These are phyloP conservation scores for Crotophaga sulcirostris DNA, from an alignment of 2,113 vertebrate genomes.

Conservation along the genomic window DNA sequence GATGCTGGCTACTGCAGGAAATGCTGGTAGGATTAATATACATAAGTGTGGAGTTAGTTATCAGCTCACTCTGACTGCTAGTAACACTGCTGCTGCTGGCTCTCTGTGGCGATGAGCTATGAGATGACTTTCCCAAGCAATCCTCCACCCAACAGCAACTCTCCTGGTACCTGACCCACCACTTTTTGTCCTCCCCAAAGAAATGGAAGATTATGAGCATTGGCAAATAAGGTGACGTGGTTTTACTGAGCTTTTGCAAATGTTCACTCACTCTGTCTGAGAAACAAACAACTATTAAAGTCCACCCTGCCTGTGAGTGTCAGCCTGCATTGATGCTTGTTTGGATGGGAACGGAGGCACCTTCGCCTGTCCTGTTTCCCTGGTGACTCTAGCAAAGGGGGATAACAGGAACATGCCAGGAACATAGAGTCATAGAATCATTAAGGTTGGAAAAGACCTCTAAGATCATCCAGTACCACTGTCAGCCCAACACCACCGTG, in stretches of 20 bases:
- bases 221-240: neutral
- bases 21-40: neutral
- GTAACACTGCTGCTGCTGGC: neutral
- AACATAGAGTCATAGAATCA: neutral
- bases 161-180: neutral
- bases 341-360: neutral
- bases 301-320: neutral
- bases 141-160: neutral
- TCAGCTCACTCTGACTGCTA: neutral
- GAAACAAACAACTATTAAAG: neutral
- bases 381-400: neutral
- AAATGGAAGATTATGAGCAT: neutral
- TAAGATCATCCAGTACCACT: too few relatives aligned
- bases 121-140: neutral
- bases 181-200: neutral
- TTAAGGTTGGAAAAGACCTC: too few relatives aligned
- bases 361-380: neutral
- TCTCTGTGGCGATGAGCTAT: neutral
- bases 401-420: neutral
- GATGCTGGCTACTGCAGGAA: neutral
- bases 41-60: neutral
- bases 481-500: too few relatives aligned
- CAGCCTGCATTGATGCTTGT: fast-evolving
- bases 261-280: neutral
- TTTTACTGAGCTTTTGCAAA: neutral